These are phyloP conservation scores for Carterocephalus palaemon DNA, from an alignment of 2,888 invertebrate genomes.

Conservation along the genomic window DNA sequence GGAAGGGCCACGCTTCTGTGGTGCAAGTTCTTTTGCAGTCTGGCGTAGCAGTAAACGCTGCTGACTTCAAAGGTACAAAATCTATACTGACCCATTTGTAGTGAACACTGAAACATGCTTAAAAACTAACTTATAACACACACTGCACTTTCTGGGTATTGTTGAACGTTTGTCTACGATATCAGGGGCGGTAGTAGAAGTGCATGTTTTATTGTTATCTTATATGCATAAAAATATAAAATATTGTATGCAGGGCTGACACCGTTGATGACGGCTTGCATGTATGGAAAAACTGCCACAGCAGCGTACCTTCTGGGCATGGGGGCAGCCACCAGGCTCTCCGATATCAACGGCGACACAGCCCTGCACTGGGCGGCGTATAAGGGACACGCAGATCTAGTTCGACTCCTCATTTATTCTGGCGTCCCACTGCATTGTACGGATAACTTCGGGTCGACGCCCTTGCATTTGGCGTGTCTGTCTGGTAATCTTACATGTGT, in stretches of 20 bases:
- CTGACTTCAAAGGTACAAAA: slow-evolving; percentile 90
- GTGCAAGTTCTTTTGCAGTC: slow-evolving; percentile 88
- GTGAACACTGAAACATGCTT: neutral
- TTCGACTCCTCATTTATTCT: slow-evolving; percentile 92
- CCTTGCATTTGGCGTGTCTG: slow-evolving; percentile 92
- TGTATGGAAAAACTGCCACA: slow-evolving; percentile 94
- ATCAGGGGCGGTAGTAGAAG: no score
- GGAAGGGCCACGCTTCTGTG: slow-evolving; percentile 94
- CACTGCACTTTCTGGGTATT: no score
- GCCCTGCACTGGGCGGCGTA: slow-evolving; percentile 97
- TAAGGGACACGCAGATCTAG: slow-evolving; percentile 93
- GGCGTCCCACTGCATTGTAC: slow-evolving; percentile 93
- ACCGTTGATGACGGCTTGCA: slow-evolving; percentile 94
- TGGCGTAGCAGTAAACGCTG: slow-evolving; percentile 92
- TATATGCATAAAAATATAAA: neutral
- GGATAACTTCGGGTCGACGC: slow-evolving; percentile 95
- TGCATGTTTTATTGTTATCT: neutral
- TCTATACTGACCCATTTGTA: neutral
- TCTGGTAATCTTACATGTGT: slow-evolving; percentile 93
- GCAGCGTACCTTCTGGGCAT: slow-evolving; percentile 94
- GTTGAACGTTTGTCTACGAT: no score
- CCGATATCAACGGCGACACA: slow-evolving; percentile 95
- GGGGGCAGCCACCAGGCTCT: slow-evolving; percentile 90
- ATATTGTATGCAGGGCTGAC: slow-evolving; percentile 80
- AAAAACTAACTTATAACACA: no score